Evolutionary conservation across 2,113 vertebrate genomes (phyloP).

Genomic region (Hippocampus comes): DNA sequence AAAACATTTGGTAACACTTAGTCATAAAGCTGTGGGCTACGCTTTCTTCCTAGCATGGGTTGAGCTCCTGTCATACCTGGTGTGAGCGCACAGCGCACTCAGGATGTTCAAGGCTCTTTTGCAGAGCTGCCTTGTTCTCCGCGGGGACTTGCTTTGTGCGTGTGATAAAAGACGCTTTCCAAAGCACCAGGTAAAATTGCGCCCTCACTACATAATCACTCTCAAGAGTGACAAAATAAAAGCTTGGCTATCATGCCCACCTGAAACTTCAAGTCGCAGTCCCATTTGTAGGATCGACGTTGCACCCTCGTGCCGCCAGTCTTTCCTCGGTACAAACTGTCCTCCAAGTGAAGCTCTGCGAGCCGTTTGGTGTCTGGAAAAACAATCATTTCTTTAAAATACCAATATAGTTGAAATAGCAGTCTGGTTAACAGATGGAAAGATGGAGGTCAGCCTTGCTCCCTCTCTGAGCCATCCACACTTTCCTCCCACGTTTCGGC

Average conservation of each 20-base stretch:
- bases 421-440: slow-evolving; percentile 70
- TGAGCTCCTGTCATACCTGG: slow-evolving; percentile 46
- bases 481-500: slow-evolving; percentile 62
- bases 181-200: slow-evolving; percentile 29
- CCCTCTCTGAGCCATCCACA: slow-evolving; percentile 67
- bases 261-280: slow-evolving; percentile 20
- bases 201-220: slow-evolving; percentile 28
- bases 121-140: slow-evolving; percentile 45
- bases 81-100: slow-evolving; percentile 31
- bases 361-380: slow-evolving; percentile 36
- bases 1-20: slow-evolving; percentile 66
- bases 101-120: slow-evolving; percentile 44
- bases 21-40: slow-evolving; percentile 63
- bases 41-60: slow-evolving; percentile 45
- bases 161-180: slow-evolving; percentile 35
- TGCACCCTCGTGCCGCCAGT: slow-evolving; percentile 14
- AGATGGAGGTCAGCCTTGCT: slow-evolving; percentile 62
- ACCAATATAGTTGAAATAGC: slow-evolving; percentile 53
- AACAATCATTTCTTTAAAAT: slow-evolving; percentile 54
- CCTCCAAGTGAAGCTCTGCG: slow-evolving; percentile 22
- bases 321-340: slow-evolving; percentile 2
- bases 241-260: slow-evolving; percentile 22
- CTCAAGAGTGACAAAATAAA: slow-evolving; percentile 32
- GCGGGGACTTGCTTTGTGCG: slow-evolving; percentile 36
- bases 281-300: slow-evolving; percentile 19